A percentile compares a stretch with the other conserved stretches of the same genome.
These are phyloP conservation scores for Plodia interpunctella DNA, from an alignment of 1,140 invertebrate species.

Conservation along the genomic window DNA sequence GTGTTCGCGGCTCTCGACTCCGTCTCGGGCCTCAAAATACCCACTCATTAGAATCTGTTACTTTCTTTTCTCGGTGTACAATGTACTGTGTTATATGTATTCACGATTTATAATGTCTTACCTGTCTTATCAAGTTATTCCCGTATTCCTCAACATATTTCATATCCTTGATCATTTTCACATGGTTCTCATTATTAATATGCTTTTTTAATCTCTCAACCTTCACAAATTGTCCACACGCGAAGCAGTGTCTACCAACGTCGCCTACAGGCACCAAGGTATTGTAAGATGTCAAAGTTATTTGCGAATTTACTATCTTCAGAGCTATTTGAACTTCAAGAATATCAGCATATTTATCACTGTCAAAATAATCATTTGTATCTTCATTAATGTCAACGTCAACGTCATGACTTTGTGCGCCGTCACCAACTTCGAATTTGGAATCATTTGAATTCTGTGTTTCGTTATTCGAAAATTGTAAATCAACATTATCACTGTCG, in stretches of 20 bases:
- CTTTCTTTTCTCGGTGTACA: no score
- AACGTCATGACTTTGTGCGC: neutral
- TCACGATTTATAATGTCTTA: no score
- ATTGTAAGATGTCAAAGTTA: neutral
- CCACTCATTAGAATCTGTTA: no score
- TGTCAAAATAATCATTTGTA: no score
- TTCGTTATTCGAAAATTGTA: neutral
- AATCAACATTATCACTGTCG: no score
- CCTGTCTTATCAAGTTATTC: neutral
- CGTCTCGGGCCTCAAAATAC: no score
- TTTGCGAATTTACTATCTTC: neutral
- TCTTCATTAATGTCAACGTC: neutral
- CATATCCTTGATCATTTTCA: neutral
- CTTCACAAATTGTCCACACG: neutral
- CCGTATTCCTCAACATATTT: neutral
- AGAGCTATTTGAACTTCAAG: neutral
- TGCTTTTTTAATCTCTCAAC: neutral
- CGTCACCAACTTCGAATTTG: neutral
- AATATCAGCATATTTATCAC: neutral
- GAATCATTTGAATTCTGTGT: neutral
- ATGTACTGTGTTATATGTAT: no score
- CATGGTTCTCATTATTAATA: neutral
- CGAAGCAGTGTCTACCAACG: neutral
- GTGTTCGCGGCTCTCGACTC: no score
- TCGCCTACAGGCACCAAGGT: neutral